Evolutionary conservation across 2,888 invertebrate species (phyloP), one percentile per base, ranked within the genome.

Genomic region (Boloria euphrosyne): DNA sequence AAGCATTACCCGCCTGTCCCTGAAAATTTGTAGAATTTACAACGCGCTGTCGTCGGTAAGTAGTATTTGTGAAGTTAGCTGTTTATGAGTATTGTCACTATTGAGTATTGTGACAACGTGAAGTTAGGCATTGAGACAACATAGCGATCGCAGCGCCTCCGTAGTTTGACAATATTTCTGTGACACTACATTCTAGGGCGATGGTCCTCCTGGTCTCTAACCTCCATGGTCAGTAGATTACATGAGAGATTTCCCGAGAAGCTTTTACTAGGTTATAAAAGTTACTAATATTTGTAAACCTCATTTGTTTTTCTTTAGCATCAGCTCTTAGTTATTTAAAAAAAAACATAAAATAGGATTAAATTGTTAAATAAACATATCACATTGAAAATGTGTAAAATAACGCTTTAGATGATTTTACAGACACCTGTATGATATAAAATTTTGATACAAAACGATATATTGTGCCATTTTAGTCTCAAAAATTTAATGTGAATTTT

Each of bases 361-460:
- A 16, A 10, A 17, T 18, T 46, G 13, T 47, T 18, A 47, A 52
- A 14, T n/a, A 16, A 43, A 65, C 65, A 65, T 65, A 65, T 65
- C 65, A 51, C 65, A 65, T 65, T 65, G 31, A 38, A 47, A 59
- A 59, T 65, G 65, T 59, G 57, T 18, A 52, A 62, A 46, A 49
- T 67, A 59, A 66, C 38, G 57, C 38, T 72, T 70, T 72, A 64
- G 69, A 71, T 59, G 69, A 69, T 66, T 71, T 71, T 69, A 71
- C 65, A 70, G 49, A 17, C 52, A 38, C 31, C 31, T 38, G 31
- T 27, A 50, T 58, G 18, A 58, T 58, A 31, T 22, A 50, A 62
- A 46, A 31, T 70, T 65, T 67, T 55, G 60, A 66, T 66, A 66
- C n/a, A 62, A 43, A 66, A 49, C 18, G 31, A 38, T 53, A 53